phyloP scores from a whole-genome alignment of 1,140 invertebrate species.

The Sycobia sp. region DNA sequence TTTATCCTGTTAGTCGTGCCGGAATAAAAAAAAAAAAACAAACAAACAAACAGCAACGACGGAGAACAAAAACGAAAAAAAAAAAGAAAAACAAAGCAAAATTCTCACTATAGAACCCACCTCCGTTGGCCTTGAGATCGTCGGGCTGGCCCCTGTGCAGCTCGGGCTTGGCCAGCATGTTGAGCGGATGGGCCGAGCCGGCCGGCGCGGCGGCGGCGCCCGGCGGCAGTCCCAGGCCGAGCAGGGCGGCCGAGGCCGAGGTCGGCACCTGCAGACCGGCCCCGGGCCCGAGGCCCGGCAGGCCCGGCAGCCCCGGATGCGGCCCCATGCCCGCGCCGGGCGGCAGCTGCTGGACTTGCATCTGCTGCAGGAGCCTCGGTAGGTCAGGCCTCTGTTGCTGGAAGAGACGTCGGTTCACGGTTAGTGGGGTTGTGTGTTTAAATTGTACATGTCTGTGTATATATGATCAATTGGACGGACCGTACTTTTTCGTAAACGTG shows the following conservation, averaged over 20 bases:
- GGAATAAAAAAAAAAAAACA: too few relatives aligned
- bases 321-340: slow-evolving; percentile 73
- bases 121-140: slow-evolving; percentile 71
- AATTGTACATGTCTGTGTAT: too few relatives aligned
- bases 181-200: slow-evolving; percentile 70
- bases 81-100: too few relatives aligned
- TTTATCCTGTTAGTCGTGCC: too few relatives aligned
- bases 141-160: slow-evolving; percentile 68
- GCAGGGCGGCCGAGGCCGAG: slow-evolving; percentile 57
- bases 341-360: slow-evolving; percentile 88
- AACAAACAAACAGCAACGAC: too few relatives aligned
- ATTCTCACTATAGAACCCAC: too few relatives aligned
- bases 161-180: slow-evolving; percentile 74
- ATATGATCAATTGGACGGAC: too few relatives aligned
- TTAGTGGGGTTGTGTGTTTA: too few relatives aligned
- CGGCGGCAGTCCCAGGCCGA: slow-evolving; percentile 62
- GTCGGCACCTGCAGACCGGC: slow-evolving; percentile 58
- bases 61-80: too few relatives aligned
- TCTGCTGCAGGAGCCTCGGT: slow-evolving; percentile 81
- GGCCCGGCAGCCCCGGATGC: slow-evolving; percentile 61
- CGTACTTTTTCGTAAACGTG: too few relatives aligned
- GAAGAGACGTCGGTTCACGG: slow-evolving; percentile 36
- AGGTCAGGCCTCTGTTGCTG: slow-evolving; percentile 81
- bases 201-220: slow-evolving; percentile 63
- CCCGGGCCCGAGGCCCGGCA: slow-evolving; percentile 56